A percentile compares a stretch with the other conserved stretches of the same genome.
These are phyloP conservation scores for Sapayoa aenigma DNA, from an alignment of 2,113 vertebrate species.

Conservation along the genomic window DNA sequence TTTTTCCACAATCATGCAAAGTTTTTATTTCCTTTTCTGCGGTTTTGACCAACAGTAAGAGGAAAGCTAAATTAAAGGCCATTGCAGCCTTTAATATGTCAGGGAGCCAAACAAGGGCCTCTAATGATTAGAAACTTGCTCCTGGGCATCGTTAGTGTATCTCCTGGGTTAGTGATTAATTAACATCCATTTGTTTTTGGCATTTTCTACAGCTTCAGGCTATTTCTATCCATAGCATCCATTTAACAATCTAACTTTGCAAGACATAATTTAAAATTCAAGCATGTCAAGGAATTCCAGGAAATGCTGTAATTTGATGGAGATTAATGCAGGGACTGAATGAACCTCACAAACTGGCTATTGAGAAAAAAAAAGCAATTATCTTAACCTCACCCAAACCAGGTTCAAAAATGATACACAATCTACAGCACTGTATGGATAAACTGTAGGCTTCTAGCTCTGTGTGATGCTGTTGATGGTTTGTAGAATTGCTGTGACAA, in stretches of 20 bases:
- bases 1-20: neutral
- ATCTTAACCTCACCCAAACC: neutral
- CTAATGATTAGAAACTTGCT: conserved; percentile 32
- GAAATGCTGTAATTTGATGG: conserved; percentile 35
- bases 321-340: conserved; percentile 30
- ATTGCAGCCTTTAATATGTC: neutral
- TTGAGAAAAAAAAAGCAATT: neutral
- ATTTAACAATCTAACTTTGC: conserved; percentile 54
- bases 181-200: neutral
- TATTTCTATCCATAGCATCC: conserved; percentile 23
- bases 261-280: conserved; percentile 50
- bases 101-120: neutral
- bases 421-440: neutral
- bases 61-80: conserved; percentile 4
- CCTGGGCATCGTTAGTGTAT: neutral
- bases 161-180: conserved; percentile 44
- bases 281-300: conserved; percentile 14
- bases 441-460: neutral
- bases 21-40: neutral
- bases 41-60: neutral
- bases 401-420: neutral
- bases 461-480: neutral
- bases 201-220: conserved; percentile 46
- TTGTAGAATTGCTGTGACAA: neutral
- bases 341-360: conserved; percentile 11